Conservation (phyloP, 2,797 vertebrate genomes). For the Phataginus tricuspis region DNA sequence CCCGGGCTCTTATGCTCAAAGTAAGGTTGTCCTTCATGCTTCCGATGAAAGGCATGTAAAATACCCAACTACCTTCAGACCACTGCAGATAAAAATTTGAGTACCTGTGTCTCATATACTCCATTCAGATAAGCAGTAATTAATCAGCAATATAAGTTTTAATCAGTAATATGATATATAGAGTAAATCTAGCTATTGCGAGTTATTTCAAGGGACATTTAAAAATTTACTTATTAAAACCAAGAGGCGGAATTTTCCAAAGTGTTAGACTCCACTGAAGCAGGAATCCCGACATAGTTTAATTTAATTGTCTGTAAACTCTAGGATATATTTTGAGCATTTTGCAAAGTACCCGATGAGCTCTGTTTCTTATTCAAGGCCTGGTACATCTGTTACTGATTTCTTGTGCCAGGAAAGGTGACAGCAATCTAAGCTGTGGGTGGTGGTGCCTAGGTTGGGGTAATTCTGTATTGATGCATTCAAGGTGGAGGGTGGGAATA, state of each 20-base stretch:
- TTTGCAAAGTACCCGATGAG: constrained; percentile 37
- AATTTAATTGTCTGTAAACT: constrained; percentile 38
- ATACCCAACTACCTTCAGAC: not conserved
- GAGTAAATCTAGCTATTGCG: not conserved
- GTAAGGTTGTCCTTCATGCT: not conserved
- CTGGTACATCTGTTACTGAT: constrained; percentile 64
- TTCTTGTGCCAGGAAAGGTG: constrained; percentile 70
- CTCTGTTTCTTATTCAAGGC: constrained; percentile 48
- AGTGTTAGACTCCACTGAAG: not conserved
- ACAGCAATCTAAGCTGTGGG: not conserved
- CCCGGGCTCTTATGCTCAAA: not conserved
- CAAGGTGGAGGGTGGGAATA: not conserved
- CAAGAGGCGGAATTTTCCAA: constrained; percentile 40
- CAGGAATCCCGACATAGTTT: not conserved
- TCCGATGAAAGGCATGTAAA: constrained; percentile 4
- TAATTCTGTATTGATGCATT: constrained; percentile 53
- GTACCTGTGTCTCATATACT: not conserved
- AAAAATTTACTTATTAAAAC: constrained; percentile 21
- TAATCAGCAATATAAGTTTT: not conserved
- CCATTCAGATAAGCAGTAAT: not conserved
- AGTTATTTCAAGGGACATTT: constrained; percentile 20
- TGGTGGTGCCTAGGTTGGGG: not conserved
- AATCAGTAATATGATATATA: not conserved
- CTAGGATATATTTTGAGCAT: constrained; percentile 56
- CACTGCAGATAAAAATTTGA: not conserved